Evolutionary conservation across 2,113 vertebrate genomes (phyloP), one percentile per base, ranked within the genome.

Genomic region (Heterotis niloticus): DNA sequence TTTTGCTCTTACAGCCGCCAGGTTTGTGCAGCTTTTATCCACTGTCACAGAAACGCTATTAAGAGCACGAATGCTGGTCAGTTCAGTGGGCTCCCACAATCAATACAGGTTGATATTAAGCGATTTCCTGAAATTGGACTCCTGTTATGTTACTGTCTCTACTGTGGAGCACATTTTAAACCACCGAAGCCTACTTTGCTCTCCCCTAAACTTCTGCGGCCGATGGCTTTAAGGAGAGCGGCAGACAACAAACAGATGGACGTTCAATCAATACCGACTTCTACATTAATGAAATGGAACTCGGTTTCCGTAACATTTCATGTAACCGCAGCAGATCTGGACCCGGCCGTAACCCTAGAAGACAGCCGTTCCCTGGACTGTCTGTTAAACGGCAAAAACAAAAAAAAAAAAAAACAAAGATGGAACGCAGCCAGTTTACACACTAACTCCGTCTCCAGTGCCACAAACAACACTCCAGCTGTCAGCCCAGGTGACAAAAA

Each of bases 81-180:
- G 56, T 56, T 73, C 71, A 56, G 1, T 73, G 52, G 23, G 10
- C n/a, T 57, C 23, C 56, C 51, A 68, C 66, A 57, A 24, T 28
- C 54, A 59, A 74, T 74, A 59, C n/a, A 26, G 54, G 12, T 5
- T 74, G 54, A n/a, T 52, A 74, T 12, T 51, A 5, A 73, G 54
- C 56, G 13, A 28, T 56, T 10, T 26, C 23, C 9, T 28, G 14
- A 57, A 74, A 54, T 74, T 14, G 57, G 24, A 52, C 54, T 65
- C 16, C 54, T 74, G 24, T 26, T 54, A 57, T 23, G 7, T 44
- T 44, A 44, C 34, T 44, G 13, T 74, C 24, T 59, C 11, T 4
- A 26, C 23, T 57, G 54, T n/a, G 28, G 71, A 59, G 23, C 57
- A 24, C 24, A 28, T 73, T 73, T 73, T 73, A 73, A 73, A 73